Base-by-base conservation (phyloP, 2,888 invertebrate genomes). In the Lithosia quadra region DNA sequence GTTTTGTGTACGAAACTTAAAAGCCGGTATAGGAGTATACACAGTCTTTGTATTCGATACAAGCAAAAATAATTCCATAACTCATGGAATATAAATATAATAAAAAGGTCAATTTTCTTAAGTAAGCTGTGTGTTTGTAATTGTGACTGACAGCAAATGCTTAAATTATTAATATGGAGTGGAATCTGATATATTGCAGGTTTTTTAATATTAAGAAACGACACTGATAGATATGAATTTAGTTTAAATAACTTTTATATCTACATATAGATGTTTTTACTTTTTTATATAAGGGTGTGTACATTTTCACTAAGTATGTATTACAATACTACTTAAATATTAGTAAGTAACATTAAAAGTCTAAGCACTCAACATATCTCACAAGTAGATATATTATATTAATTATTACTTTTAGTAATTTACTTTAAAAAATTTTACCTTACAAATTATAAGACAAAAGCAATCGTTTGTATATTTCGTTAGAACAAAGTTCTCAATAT, bases 401-500 rank as follows among this genome's bases (percentile, higher is more conserved):
- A 55, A 70, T 71, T 71, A 63, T 63, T 69, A 75, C 71, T 72
- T 77, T 78, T 77, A 75, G 72, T 72, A 73, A 65, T 74, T 72
- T 39, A 63, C 65, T 73, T 63, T 71, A 74, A 77, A 71, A 67
- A 67, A 73, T 73, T 83, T 78, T 81, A 80, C 71, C 75, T 79
- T 82, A 77, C 81, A 80, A 69, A 67, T 75, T 72, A 66, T 68
- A 71, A 49, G 66, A 77, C 74, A 80, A 71, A 60, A 71, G 72
- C 74, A 83, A 77, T 80, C 75, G 65, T 81, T 65, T 91, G 89
- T 91, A 90, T 91, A 90, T 91, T 90, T 89, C 78, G 90, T 87
- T 88, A 89, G 92, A 92, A 92, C 92, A 90, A 90, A 92, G 92
- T 92, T 92, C 92, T 89, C 77, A 74, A 82, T 83, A 79, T 81